Base-by-base conservation (phyloP, 2,888 invertebrate species). In the Tuberolachnus salignus region DNA sequence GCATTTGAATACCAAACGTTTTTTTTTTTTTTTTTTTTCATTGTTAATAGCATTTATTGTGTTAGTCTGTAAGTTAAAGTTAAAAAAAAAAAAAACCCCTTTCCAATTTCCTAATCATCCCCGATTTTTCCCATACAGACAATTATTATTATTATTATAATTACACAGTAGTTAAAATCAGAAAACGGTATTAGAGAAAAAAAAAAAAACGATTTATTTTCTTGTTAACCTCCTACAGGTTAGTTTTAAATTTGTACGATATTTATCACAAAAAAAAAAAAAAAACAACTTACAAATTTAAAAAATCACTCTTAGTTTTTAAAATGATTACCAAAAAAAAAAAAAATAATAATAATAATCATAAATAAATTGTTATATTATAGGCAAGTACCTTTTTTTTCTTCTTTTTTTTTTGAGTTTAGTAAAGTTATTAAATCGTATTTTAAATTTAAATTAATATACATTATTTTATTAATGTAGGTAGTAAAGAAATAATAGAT, bases 321-420 rank as follows among this genome's bases (percentile, higher is more conserved):
- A 63, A 34, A 42, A 42, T 42, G 21, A 19, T 63, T 61, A 51
- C 61, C 63, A 63, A 59, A 34, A 73, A 59, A n/a, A n/a, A n/a
- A n/a, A n/a, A n/a, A n/a, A n/a, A n/a, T n/a, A n/a, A n/a, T n/a
- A n/a, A n/a, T n/a, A n/a, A n/a, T n/a, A n/a, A 46, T 57, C 46
- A 51, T 63, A 42, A 51, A 53, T n/a, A 13, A 8, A 61, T 19
- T 34, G 13, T 53, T 55, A 61, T 6, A 26, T n/a, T 57, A 34
- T n/a, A 10, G 1, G n/a, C 42, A 13, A 6, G 13, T 26, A 13
- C 11, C 11, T 44, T 26, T n/a, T n/a, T n/a, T n/a, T n/a, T n/a
- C n/a, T n/a, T n/a, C n/a, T n/a, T n/a, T n/a, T n/a, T n/a, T n/a
- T n/a, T 34, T 4, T 34, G 34, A 4, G 6, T 34, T 34, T 4